phyloP scores from a whole-genome alignment of 1,140 invertebrate species.

The Mylabris phalerata region DNA sequence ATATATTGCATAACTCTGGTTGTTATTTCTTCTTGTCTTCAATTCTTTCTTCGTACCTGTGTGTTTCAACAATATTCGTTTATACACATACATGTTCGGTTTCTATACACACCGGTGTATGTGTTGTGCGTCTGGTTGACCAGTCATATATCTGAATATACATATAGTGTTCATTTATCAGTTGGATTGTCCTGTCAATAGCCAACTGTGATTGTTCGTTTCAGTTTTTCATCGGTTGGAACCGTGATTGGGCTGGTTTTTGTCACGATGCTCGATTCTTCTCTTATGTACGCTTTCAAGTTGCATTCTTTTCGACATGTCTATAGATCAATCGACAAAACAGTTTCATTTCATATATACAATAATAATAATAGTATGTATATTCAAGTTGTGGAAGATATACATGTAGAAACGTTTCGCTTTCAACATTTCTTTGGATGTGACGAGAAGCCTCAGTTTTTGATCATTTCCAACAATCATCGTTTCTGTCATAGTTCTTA shows the following conservation, averaged over 20 bases:
- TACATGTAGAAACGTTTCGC: too few species aligned
- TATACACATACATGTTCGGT: too few species aligned
- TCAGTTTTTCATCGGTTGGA: conserved; percentile 6
- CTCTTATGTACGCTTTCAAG: conserved; percentile 17
- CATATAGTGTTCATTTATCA: conserved; percentile 22
- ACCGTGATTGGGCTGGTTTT: conserved; percentile 28
- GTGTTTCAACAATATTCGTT: too few species aligned
- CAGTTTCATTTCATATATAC: background rate
- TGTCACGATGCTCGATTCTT: conserved; percentile 21
- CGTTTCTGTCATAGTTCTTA: background rate
- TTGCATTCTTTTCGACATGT: conserved; percentile 23
- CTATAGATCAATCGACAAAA: conserved; percentile 19
- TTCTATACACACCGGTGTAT: conserved; percentile 2
- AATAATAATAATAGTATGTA: too few species aligned
- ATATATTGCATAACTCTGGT: too few species aligned
- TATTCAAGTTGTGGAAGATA: too few species aligned
- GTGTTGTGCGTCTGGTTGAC: conserved; percentile 7
- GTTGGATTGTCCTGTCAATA: conserved; percentile 28
- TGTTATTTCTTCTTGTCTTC: too few species aligned
- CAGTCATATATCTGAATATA: conserved; percentile 20
- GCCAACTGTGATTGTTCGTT: conserved; percentile 12
- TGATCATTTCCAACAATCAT: conserved; percentile 1
- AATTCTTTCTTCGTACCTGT: too few species aligned
- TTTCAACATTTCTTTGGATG: too few species aligned
- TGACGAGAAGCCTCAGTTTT: background rate